phyloP scores from a whole-genome alignment of 1,140 invertebrate genomes.

The Neodiprion pinetum region DNA sequence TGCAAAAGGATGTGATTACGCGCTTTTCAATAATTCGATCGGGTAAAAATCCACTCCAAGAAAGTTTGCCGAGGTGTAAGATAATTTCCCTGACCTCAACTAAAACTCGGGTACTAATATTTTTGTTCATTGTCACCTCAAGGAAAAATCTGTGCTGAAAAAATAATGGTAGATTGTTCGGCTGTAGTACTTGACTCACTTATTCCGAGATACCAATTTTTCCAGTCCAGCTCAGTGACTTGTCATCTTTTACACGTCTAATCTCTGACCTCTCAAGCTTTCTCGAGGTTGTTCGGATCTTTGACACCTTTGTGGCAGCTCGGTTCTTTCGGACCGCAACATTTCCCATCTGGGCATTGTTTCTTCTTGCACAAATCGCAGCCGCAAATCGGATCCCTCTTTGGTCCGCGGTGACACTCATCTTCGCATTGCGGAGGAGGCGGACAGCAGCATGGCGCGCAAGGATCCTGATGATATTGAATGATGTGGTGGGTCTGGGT shows the following conservation, averaged over 20 bases:
- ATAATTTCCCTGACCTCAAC: too few relatives aligned
- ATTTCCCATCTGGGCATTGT: constrained; percentile 2
- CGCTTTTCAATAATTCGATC: too few relatives aligned
- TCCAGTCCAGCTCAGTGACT: not conserved
- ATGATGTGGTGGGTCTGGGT: too few relatives aligned
- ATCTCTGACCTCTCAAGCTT: not conserved
- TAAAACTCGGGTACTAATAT: too few relatives aligned
- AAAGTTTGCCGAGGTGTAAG: too few relatives aligned
- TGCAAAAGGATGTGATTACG: too few relatives aligned
- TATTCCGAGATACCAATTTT: not conserved
- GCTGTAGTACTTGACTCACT: too few relatives aligned
- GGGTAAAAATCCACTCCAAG: too few relatives aligned
- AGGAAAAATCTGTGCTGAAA: too few relatives aligned
- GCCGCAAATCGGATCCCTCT: not conserved
- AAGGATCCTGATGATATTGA: not conserved
- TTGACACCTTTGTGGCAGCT: not conserved
- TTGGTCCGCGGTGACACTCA: not conserved
- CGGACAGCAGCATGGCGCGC: not conserved
- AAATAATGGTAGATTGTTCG: too few relatives aligned
- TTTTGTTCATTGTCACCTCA: too few relatives aligned
- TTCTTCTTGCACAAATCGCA: constrained; percentile 5
- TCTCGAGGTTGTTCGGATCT: not conserved
- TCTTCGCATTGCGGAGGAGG: not conserved
- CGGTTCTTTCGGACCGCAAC: not conserved
- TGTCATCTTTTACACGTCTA: not conserved